These are phyloP conservation scores for Protobothrops flavoviridis DNA, from an alignment of 2,113 vertebrate species.

Conservation along the genomic window DNA sequence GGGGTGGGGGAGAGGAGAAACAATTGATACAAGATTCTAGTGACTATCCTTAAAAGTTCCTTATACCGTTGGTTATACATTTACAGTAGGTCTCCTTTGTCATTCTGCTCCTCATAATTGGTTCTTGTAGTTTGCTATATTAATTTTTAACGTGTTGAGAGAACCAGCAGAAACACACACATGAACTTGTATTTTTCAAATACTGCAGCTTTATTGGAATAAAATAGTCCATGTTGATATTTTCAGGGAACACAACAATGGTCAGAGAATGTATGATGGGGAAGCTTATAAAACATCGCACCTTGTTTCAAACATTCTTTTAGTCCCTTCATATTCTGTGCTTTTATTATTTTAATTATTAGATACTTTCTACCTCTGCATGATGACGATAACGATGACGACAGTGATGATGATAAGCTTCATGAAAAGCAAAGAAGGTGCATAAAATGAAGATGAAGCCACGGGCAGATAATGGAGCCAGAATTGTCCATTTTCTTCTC, in stretches of 20 bases:
- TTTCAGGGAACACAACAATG: conserved; percentile 38
- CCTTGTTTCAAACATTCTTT: conserved; percentile 63
- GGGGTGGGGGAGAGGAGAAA: too few relatives aligned
- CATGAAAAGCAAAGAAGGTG: not conserved
- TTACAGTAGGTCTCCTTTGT: not conserved
- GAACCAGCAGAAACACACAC: conserved; percentile 44
- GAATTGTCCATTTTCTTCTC: not conserved
- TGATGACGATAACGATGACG: not conserved
- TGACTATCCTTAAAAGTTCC: not conserved
- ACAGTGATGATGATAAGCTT: not conserved
- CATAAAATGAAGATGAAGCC: rapidly evolving
- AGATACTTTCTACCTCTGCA: not conserved
- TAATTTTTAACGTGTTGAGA: not conserved
- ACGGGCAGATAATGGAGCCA: not conserved
- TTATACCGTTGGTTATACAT: not conserved
- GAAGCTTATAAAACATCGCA: conserved; percentile 55
- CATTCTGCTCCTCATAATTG: not conserved
- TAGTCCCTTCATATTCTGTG: conserved; percentile 61
- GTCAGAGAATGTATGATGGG: not conserved
- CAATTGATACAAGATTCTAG: not conserved
- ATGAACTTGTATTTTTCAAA: conserved; percentile 32
- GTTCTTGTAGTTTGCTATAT: not conserved
- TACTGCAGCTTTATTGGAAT: conserved; percentile 70
- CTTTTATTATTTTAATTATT: conserved; percentile 46
- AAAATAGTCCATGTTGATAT: conserved; percentile 56